Evolutionary conservation across 2,113 vertebrate species (phyloP), one percentile per base, ranked within the genome.

Genomic region (Microtus pennsylvanicus): DNA sequence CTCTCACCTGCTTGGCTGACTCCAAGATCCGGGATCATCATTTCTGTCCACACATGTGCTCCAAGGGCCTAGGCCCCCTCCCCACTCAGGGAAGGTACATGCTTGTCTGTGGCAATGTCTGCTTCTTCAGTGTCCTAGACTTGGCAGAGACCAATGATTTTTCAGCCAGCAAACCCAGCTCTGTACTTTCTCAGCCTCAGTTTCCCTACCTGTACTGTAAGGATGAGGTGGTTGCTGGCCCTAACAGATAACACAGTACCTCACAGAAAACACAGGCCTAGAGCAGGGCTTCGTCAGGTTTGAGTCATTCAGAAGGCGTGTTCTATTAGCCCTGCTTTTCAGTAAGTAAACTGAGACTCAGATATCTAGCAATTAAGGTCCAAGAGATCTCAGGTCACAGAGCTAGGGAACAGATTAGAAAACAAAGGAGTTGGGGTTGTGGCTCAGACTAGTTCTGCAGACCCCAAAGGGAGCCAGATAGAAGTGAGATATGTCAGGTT

Each of bases 321-420:
- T 52, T 88, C 83, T 65, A 26, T 72, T 33, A 69, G 52, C 85
- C 65, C 17, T 6, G 47, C 35, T 83, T 88, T 87, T 26, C 33
- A 72, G 24, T 61, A 45, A 52, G 74, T 58, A 80, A 93, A 75
- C 55, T 5, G 35, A 91, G 74, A 58, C n/a, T 86, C 77, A 83
- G 80, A 69, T 38, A 88, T 82, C 88, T 86, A 67, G 33, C 82
- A 63, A 17, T 80, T 90, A 67, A 47, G 61, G 42, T 21, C 26
- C 4, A 67, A 67, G 63, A 33, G 42, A 75, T 42, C 78, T 65
- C 94, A 81, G 63, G 42, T 91, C 83, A 75, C 90, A 74, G 82
- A 94, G 52, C 87, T 86, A 50, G 9, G 26, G 81, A 77, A 19
- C 63, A 72, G 55, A 90, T 9, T 58, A 65, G 8, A 30, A 28